These are phyloP conservation scores for Mnemiopsis leidyi DNA, from an alignment of 37 sponge, comb jelly and placozoan species.

Conservation along the genomic window DNA sequence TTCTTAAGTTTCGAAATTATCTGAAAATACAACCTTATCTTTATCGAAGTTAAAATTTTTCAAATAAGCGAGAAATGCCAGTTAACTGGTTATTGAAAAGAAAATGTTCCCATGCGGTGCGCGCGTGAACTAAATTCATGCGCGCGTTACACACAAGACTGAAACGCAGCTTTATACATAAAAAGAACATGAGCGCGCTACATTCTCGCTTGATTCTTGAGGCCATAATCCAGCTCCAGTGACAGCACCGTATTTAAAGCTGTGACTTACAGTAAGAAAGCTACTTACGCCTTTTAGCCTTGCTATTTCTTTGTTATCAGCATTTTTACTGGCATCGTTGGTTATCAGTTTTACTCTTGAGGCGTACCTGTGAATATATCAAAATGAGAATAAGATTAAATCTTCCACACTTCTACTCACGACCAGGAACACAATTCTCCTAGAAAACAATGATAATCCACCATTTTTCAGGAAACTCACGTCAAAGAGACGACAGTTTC, in stretches of 20 bases:
- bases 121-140: neutral
- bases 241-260: neutral
- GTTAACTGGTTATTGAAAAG: neutral
- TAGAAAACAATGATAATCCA: neutral
- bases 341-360: conserved; percentile 72
- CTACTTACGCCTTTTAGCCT: conserved; percentile 68
- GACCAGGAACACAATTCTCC: neutral
- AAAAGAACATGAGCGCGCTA: neutral
- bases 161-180: neutral
- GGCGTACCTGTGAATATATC: conserved; percentile 65
- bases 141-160: neutral
- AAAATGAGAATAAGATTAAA: neutral
- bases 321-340: conserved; percentile 72
- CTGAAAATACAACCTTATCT: conserved; percentile 27
- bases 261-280: neutral
- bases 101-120: neutral
- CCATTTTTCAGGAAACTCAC: conserved; percentile 63
- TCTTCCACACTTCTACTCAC: neutral
- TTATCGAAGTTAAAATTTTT: neutral
- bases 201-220: too few species aligned
- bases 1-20: conserved; percentile 70
- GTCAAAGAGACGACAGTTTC: conserved; percentile 73
- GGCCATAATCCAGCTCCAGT: too few species aligned
- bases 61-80: neutral
- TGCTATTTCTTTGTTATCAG: conserved; percentile 72